Base-by-base conservation (phyloP, 2,113 vertebrate genomes). In the Bubo scandiacus region DNA sequence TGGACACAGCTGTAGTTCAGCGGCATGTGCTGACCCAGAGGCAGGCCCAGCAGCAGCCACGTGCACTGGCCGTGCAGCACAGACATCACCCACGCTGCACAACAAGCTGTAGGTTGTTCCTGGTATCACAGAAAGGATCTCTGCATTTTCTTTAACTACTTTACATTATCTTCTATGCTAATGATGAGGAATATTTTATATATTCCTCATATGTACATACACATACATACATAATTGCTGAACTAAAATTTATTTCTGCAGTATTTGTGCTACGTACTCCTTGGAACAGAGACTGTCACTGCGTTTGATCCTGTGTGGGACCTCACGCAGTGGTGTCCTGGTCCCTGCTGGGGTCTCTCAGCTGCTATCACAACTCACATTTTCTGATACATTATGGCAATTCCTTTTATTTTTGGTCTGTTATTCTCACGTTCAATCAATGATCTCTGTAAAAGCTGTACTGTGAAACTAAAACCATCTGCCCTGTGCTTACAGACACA, bases 281-380 rank as follows among this genome's bases (percentile, higher is more conserved):
- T 68, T 81, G 30, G 51, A 72, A 47, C 6, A 34, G 1, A n/a
- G 61, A 3, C 61, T 34, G 9, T 9, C 2, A 1, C 21, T n/a
- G 32, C 2, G 1, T 54, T 79, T 36, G n/a, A 13, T 34, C 34
- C 25, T 3, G 13, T 11, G 34, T 1, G 9, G 57, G 52, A 47
- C 19, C 47, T 29, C 58, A n/a, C 0, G 4, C 51, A 73, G 34
- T 2, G 2, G 20, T 2, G 47, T 23, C 20, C 49, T 0, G 0
- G 17, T 14, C 55, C 58, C n/a, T 40, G 43, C 29, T 3, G 5
- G 22, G 15, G 5, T 34, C 16, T 91, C 67, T 34, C n/a, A 47
- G 34, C 42, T 57, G 65, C 45, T 67, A 15, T 13, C 63, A 54
- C 51, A 82, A 38, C n/a, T 78, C 54, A 62, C 16, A 11, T 70